Percentiles rank a stretch among this genome's conserved stretches.
These are phyloP conservation scores for Dendrophyllia cribrosa DNA, from an alignment of 64 coral and sea anemone species.

Conservation along the genomic window DNA sequence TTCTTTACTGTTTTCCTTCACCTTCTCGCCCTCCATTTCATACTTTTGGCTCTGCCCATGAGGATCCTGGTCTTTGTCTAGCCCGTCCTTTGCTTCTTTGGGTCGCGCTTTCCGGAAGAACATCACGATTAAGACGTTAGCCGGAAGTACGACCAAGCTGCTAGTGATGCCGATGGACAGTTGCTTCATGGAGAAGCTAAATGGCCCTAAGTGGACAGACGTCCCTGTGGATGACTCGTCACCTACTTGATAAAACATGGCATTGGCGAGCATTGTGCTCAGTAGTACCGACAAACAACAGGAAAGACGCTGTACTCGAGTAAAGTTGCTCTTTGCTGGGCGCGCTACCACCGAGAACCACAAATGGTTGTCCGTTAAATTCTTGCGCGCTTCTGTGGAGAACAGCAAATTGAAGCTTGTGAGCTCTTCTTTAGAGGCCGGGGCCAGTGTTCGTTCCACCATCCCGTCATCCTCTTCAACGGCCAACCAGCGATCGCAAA, in stretches of 20 bases:
- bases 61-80: slow-evolving; percentile 69
- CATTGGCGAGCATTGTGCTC: slow-evolving; percentile 93
- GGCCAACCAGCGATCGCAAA: slow-evolving; percentile 94
- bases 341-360: slow-evolving; percentile 94
- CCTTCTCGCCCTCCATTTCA: slow-evolving; percentile 1
- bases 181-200: slow-evolving; percentile 88
- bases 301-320: slow-evolving; percentile 91
- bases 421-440: slow-evolving; percentile 88
- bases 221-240: slow-evolving; percentile 67
- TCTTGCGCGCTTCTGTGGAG: slow-evolving; percentile 86
- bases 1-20: slow-evolving; percentile 53
- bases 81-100: slow-evolving; percentile 28
- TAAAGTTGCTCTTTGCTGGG: slow-evolving; percentile 93
- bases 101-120: slow-evolving; percentile 92
- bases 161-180: slow-evolving; percentile 82
- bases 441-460: slow-evolving; percentile 76
- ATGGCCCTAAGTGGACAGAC: slow-evolving; percentile 76
- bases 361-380: slow-evolving; percentile 90
- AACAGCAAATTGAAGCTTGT: slow-evolving; percentile 95
- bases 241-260: slow-evolving; percentile 89
- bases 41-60: slow-evolving; percentile 82
- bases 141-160: slow-evolving; percentile 82
- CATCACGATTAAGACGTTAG: slow-evolving; percentile 75
- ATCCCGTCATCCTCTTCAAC: slow-evolving; percentile 96
- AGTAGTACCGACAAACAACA: slow-evolving; percentile 93